These are phyloP conservation scores for Drosophila tanythrix DNA, from an alignment of 2,888 invertebrate genomes.

Conservation along the genomic window DNA sequence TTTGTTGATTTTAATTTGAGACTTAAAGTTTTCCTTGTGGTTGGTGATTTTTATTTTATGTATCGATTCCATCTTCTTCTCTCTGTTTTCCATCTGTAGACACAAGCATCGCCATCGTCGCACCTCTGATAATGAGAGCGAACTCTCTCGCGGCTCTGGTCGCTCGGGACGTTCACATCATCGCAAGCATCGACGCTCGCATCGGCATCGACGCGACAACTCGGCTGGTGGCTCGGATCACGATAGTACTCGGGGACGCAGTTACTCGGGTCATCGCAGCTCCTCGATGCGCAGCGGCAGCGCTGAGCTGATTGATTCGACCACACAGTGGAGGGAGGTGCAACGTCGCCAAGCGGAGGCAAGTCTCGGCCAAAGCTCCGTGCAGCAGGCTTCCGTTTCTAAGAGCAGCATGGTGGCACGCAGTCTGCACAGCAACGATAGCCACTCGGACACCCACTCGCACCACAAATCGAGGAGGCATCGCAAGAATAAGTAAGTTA, in stretches of 20 bases:
- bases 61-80: not conserved
- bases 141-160: slow-evolving; percentile 93
- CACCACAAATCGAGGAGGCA: slow-evolving; percentile 85
- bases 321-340: slow-evolving; percentile 95
- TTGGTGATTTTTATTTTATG: not conserved
- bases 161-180: slow-evolving; percentile 91
- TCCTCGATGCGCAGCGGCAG: slow-evolving; percentile 84
- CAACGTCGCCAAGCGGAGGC: slow-evolving; percentile 90
- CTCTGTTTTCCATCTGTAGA: slow-evolving; percentile 78
- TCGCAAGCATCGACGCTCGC: slow-evolving; percentile 89
- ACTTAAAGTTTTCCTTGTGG: not conserved
- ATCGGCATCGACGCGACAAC: slow-evolving; percentile 88
- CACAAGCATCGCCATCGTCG: slow-evolving; percentile 92
- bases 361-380: slow-evolving; percentile 85
- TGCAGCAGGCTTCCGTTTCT: slow-evolving; percentile 90
- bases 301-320: slow-evolving; percentile 93
- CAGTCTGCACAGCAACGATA: slow-evolving; percentile 85
- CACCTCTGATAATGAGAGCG: slow-evolving; percentile 95
- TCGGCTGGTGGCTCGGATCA: slow-evolving; percentile 89
- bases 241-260: slow-evolving; percentile 87
- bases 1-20: not conserved
- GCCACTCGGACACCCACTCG: slow-evolving; percentile 87
- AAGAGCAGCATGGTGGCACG: slow-evolving; percentile 86
- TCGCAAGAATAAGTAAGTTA: slow-evolving; percentile 87
- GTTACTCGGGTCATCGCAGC: slow-evolving; percentile 84